Conservation (phyloP, 2,888 invertebrate species). For the Ormyrus labotus region DNA sequence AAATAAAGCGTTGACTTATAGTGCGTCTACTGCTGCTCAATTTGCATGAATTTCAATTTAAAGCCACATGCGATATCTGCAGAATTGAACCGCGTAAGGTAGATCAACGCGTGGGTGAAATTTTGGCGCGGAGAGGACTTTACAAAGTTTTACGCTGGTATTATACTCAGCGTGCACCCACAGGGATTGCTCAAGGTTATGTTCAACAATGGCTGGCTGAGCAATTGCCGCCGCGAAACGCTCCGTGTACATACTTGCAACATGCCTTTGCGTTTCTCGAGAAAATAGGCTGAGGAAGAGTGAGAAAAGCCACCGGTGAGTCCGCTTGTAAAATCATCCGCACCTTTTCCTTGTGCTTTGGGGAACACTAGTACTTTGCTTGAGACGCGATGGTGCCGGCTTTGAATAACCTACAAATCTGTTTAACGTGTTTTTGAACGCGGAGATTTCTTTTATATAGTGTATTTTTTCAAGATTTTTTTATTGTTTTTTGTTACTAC, state of each 20-base stretch:
- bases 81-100: too few relatives aligned
- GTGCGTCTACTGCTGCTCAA: too few relatives aligned
- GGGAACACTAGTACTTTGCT: background rate
- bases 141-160: too few relatives aligned
- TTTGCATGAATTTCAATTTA: too few relatives aligned
- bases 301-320: constrained; percentile 18
- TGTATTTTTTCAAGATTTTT: background rate
- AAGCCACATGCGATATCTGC: too few relatives aligned
- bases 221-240: constrained; percentile 35
- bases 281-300: background rate
- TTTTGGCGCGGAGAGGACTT: too few relatives aligned
- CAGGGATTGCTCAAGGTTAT: constrained; percentile 39
- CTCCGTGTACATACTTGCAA: background rate
- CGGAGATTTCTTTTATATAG: background rate
- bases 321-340: too few relatives aligned
- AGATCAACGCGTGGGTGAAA: too few relatives aligned
- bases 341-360: too few relatives aligned
- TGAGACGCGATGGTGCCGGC: constrained; percentile 31
- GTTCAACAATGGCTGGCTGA: constrained; percentile 35
- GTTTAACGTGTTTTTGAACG: background rate
- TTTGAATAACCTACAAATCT: constrained; percentile 39
- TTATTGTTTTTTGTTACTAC: too few relatives aligned
- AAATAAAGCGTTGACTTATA: too few relatives aligned
- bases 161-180: too few relatives aligned
- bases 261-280: constrained; percentile 29